These are phyloP conservation scores for Hecatera dysodea DNA, from an alignment of 2,888 invertebrate species.

Conservation along the genomic window DNA sequence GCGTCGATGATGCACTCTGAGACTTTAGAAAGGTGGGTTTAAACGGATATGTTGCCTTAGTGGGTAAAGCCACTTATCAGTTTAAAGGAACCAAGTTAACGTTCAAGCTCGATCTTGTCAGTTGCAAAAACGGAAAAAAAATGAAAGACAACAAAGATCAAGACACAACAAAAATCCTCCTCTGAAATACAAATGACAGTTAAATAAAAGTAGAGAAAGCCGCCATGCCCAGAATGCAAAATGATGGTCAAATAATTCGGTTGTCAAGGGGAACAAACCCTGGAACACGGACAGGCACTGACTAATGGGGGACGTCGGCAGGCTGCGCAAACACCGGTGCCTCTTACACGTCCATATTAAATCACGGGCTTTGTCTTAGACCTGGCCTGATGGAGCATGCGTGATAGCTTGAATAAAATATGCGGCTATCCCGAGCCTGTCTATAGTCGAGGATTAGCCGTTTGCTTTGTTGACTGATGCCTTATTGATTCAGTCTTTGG, in stretches of 20 bases:
- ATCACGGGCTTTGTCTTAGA: conserved; percentile 76
- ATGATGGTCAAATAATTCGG: conserved; percentile 81
- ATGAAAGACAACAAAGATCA: conserved; percentile 11
- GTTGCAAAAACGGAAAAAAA: neutral
- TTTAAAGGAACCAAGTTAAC: neutral
- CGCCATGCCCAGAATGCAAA: conserved; percentile 74
- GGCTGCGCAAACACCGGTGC: conserved; percentile 65
- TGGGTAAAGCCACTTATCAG: neutral
- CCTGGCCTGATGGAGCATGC: conserved; percentile 57
- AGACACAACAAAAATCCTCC: conserved; percentile 6
- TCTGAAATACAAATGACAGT: conserved; percentile 46
- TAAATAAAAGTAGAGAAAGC: conserved; percentile 51
- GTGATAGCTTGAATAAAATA: conserved; percentile 64
- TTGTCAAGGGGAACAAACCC: conserved; percentile 80
- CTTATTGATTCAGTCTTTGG: conserved; percentile 32
- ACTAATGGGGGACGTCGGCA: conserved; percentile 76
- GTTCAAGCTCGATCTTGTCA: neutral
- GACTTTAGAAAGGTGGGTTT: conserved; percentile 28
- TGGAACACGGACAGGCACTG: conserved; percentile 69
- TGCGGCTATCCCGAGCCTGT: conserved; percentile 24
- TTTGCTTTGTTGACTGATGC: conserved; percentile 41
- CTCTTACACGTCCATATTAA: conserved; percentile 76
- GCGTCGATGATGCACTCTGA: conserved; percentile 21
- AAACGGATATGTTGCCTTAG: neutral
- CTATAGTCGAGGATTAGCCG: conserved; percentile 40